Base-by-base conservation (phyloP, 2,113 vertebrate species). In the Mesocricetus auratus region DNA sequence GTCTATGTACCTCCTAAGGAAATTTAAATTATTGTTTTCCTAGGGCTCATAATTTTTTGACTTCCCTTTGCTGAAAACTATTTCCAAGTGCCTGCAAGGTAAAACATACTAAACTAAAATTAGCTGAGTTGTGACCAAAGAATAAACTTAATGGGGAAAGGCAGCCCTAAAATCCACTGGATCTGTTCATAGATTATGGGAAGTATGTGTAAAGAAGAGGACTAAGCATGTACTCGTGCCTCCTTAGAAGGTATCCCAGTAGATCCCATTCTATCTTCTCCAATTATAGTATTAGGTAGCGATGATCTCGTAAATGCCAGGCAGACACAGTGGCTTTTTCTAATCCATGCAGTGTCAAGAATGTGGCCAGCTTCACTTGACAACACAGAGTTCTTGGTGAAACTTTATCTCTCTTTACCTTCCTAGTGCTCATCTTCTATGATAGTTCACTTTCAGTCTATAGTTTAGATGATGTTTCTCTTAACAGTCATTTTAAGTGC, bases 11-110 rank as follows among this genome's bases (percentile, higher is more conserved):
- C 89, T 79, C 95, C 88, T 89, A 93, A 92, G 83, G 69, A 97
- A 93, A 96, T 93, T 85, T 66, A 93, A 87, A 96, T 97, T 75
- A 92, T 39, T 92, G 12, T 95, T 95, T 96, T 91, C 77, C 68
- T 87, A 31, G 56, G 68, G 73, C 93, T 91, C 42, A 93, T 86
- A 94, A 62, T 73, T 69, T 83, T 95, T 87, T 94, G 0, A 95
- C 81, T 86, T 82, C 60, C 31, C n/a, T 94, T 95, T 78, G 79
- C 68, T 39, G 9, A 90, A 94, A 94, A 94, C 87, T 91, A 90
- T 81, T 79, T 87, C 12, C 47, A 92, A 87, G 26, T 83, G 21
- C 16, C 74, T 68, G 42, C 8, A 87, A 95, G 36, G 78, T 62
- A 78, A 95, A 92, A 87, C 53, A 68, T 58, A 31, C 15, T 71